phyloP scores from a whole-genome alignment of 2,113 vertebrate genomes.

The Eulemur rufifrons region DNA sequence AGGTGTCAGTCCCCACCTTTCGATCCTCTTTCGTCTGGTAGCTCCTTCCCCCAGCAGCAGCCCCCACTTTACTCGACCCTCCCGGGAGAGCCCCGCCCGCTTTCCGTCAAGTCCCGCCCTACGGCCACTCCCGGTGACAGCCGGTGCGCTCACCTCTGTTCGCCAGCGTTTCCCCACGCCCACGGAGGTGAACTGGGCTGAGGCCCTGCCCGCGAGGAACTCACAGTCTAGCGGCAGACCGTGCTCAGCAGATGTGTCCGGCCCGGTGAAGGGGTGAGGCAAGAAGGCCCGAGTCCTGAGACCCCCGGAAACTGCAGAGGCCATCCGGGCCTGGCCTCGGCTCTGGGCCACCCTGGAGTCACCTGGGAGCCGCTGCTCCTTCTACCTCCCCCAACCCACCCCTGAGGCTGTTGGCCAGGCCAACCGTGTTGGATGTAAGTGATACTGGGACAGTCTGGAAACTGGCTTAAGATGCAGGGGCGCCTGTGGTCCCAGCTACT shows the following conservation, averaged over 20 bases:
- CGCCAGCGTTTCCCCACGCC: not conserved
- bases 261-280: conserved; percentile 22
- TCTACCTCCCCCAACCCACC: not conserved
- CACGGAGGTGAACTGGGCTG: not conserved
- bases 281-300: not conserved
- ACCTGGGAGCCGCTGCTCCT: not conserved
- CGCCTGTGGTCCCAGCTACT: too few species aligned
- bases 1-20: accelerated
- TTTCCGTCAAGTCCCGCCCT: not conserved
- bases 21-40: not conserved
- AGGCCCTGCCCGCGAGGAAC: not conserved
- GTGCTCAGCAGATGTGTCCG: not conserved
- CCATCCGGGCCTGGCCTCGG: not conserved
- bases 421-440: not conserved
- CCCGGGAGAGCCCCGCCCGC: not conserved
- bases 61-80: not conserved
- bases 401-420: not conserved
- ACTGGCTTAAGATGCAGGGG: not conserved
- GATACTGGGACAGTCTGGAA: not conserved
- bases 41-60: not conserved
- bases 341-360: not conserved
- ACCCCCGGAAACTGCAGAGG: not conserved
- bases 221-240: conserved; percentile 28
- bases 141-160: not conserved
- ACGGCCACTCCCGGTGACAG: not conserved